Conservation (phyloP, 1,140 invertebrate genomes). For the Helicoverpa armigera region DNA sequence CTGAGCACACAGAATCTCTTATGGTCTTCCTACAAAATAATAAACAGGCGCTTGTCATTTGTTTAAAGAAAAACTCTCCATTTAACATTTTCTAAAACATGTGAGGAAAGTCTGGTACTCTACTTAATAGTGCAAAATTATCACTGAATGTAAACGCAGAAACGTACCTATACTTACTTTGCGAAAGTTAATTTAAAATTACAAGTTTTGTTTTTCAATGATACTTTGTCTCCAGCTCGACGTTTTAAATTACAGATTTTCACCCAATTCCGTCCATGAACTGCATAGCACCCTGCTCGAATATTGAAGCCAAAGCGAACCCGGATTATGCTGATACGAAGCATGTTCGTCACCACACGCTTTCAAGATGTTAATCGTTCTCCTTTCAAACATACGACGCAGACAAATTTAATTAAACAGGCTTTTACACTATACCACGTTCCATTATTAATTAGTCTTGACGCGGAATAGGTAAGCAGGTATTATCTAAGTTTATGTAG, state of each 20-base stretch:
- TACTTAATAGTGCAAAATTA: too few relatives aligned
- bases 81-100: too few relatives aligned
- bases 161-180: too few relatives aligned
- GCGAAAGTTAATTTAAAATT: too few relatives aligned
- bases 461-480: conserved; percentile 44
- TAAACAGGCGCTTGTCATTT: too few relatives aligned
- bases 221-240: too few relatives aligned
- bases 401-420: conserved; percentile 77
- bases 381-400: conserved; percentile 71
- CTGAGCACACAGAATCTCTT: too few relatives aligned
- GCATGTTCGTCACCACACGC: conserved; percentile 57
- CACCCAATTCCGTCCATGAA: conserved; percentile 12
- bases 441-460: conserved; percentile 69
- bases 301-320: conserved; percentile 38
- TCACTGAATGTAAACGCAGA: too few relatives aligned
- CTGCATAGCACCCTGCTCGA: neutral
- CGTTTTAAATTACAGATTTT: neutral
- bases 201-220: too few relatives aligned
- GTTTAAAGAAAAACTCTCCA: too few relatives aligned
- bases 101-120: too few relatives aligned
- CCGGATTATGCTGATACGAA: conserved; percentile 57
- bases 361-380: conserved; percentile 71
- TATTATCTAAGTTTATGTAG: conserved; percentile 37
- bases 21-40: too few relatives aligned
- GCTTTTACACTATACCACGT: conserved; percentile 63